These are phyloP conservation scores for Ceuthmochares aereus DNA, from an alignment of 2,113 vertebrate species.

Conservation along the genomic window DNA sequence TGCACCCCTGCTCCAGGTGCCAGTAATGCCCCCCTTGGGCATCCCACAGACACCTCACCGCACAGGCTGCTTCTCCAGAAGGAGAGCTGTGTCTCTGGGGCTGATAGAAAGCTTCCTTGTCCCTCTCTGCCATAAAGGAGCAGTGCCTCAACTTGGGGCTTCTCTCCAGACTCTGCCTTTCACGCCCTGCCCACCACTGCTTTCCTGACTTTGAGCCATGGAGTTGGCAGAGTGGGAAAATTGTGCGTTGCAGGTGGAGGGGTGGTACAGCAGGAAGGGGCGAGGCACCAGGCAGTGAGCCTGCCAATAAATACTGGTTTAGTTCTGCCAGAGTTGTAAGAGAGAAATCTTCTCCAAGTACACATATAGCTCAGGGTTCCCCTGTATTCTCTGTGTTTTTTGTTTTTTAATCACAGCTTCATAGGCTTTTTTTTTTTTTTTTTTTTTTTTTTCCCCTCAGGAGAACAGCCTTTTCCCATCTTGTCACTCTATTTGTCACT, in stretches of 20 bases:
- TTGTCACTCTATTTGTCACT: neutral
- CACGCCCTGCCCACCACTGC: neutral
- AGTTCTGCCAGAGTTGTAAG: neutral
- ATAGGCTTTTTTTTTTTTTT: neutral
- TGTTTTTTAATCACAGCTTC: neutral
- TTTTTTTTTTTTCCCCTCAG: neutral
- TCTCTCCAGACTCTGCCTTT: neutral
- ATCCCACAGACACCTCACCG: neutral
- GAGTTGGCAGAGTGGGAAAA: neutral
- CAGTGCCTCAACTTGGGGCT: neutral
- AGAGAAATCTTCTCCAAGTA: neutral
- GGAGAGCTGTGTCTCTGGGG: neutral
- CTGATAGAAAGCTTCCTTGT: neutral
- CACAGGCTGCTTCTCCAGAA: neutral
- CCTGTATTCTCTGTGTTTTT: neutral
- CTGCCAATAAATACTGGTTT: neutral
- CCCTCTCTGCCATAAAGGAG: neutral
- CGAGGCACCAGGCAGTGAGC: fast-evolving
- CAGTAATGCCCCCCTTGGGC: neutral
- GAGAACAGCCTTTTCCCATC: neutral
- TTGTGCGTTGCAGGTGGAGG: neutral
- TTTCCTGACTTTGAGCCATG: neutral
- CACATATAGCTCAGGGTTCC: neutral
- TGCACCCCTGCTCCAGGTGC: neutral
- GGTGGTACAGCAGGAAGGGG: neutral